phyloP scores from a whole-genome alignment of 2,888 invertebrate genomes.

The Agrotis puta region DNA sequence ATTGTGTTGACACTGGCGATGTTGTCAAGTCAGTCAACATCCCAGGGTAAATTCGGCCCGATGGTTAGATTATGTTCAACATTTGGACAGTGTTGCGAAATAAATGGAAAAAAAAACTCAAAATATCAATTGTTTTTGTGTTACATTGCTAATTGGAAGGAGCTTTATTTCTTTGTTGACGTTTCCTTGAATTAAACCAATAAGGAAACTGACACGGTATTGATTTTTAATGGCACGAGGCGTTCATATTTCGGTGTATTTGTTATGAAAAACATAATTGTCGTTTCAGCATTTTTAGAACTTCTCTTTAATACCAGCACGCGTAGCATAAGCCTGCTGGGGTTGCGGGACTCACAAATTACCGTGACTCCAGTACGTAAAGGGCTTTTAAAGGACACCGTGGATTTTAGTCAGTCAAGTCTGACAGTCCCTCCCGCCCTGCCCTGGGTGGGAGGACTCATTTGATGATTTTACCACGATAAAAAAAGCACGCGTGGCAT shows the following conservation, averaged over 20 bases:
- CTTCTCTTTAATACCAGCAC: no score
- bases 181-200: conserved; percentile 10
- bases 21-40: conserved; percentile 75
- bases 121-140: conserved; percentile 40
- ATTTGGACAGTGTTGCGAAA: conserved; percentile 49
- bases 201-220: background rate
- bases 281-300: no score
- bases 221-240: background rate
- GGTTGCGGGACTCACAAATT: no score
- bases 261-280: no score
- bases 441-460: no score
- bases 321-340: no score
- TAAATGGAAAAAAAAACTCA: conserved; percentile 55
- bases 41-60: conserved; percentile 56
- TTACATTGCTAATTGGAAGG: conserved; percentile 37
- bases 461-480: no score
- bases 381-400: no score
- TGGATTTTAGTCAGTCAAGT: no score
- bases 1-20: conserved; percentile 74
- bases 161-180: conserved; percentile 18
- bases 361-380: no score
- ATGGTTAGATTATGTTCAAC: conserved; percentile 66
- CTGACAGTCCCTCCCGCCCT: no score
- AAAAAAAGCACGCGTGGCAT: no score
- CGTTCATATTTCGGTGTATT: background rate